Evolutionary conservation across 2,113 vertebrate species (phyloP).

Genomic region (Gobius niger): DNA sequence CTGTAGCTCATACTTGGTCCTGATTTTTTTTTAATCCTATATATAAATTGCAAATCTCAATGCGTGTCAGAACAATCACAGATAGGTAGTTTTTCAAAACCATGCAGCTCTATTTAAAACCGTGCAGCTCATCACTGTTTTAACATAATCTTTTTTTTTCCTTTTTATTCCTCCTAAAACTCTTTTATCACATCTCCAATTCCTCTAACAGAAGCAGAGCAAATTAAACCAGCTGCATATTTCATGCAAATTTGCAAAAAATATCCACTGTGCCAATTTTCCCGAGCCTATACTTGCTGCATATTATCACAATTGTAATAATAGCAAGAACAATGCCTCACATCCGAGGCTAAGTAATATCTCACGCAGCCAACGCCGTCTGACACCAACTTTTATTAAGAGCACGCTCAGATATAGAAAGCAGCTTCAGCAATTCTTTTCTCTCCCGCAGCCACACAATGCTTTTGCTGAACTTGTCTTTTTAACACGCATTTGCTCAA

Average conservation of each 20-base stretch:
- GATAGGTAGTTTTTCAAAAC: background rate
- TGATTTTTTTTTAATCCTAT: too few relatives aligned
- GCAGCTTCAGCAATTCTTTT: conserved; percentile 60
- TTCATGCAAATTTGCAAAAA: conserved; percentile 1
- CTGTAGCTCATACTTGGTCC: too few relatives aligned
- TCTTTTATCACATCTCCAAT: background rate
- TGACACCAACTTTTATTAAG: conserved; percentile 63
- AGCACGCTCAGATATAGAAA: conserved; percentile 53
- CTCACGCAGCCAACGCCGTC: conserved; percentile 39
- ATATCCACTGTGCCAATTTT: conserved; percentile 3
- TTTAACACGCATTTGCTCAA: conserved; percentile 43
- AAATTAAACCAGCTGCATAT: background rate
- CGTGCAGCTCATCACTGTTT: too few relatives aligned
- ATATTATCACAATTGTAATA: conserved; percentile 20
- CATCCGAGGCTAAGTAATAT: conserved; percentile 21
- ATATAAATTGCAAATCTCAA: too few relatives aligned
- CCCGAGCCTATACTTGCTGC: conserved; percentile 3
- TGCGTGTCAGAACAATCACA: too few relatives aligned
- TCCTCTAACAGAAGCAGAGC: background rate
- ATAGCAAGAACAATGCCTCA: conserved; percentile 29
- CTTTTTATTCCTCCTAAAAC: background rate
- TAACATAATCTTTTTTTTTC: too few relatives aligned
- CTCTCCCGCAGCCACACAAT: conserved; percentile 39
- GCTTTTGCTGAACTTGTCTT: conserved; percentile 52
- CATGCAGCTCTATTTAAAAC: background rate